These are phyloP conservation scores for Eretmochelys imbricata DNA, from an alignment of 2,113 vertebrate genomes.

Conservation along the genomic window DNA sequence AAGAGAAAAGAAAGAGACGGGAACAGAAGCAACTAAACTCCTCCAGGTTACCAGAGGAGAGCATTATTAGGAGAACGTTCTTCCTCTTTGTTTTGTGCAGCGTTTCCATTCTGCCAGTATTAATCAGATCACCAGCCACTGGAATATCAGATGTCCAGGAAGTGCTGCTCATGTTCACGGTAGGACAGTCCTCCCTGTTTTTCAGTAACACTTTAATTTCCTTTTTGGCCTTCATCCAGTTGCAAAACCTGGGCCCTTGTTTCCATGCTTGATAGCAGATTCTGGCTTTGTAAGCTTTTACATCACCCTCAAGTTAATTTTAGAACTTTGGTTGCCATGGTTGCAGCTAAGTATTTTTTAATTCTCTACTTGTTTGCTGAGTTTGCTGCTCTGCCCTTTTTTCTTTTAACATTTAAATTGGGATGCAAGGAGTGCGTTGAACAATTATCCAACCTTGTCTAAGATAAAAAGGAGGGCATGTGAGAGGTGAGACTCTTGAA, in stretches of 20 bases:
- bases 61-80: background rate
- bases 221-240: slow-evolving; percentile 31
- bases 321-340: slow-evolving; percentile 76
- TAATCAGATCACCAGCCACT: background rate
- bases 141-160: background rate
- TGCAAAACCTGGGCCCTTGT: slow-evolving; percentile 28
- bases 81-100: background rate
- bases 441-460: slow-evolving; percentile 36
- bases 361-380: slow-evolving; percentile 72
- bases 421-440: slow-evolving; percentile 39
- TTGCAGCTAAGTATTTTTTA: slow-evolving; percentile 66
- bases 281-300: slow-evolving; percentile 58
- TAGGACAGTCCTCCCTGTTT: background rate
- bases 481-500: slow-evolving; percentile 43
- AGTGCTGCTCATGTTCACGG: background rate
- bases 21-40: background rate
- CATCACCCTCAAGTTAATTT: slow-evolving; percentile 72
- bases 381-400: slow-evolving; percentile 57
- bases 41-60: background rate
- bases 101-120: background rate
- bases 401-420: slow-evolving; percentile 44
- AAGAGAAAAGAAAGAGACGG: background rate
- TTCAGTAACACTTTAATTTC: slow-evolving; percentile 45
- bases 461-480: slow-evolving; percentile 35
- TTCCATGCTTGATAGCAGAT: slow-evolving; percentile 15